Percentiles rank a stretch among this genome's conserved stretches.
Conservation (phyloP, 2,113 vertebrate species). For the Platichthys flesus region DNA sequence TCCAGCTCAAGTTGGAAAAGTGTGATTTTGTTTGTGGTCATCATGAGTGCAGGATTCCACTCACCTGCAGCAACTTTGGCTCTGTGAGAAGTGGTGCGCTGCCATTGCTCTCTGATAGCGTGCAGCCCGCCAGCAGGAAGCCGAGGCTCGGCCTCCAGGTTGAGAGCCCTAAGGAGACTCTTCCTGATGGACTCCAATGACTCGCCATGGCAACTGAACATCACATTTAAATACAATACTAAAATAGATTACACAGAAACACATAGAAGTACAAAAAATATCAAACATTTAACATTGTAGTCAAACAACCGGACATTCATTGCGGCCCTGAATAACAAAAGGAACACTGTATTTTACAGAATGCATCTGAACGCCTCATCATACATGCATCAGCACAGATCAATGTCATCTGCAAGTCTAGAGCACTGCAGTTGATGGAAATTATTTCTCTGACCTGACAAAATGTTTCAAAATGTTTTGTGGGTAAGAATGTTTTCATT, state of each 20-base stretch:
- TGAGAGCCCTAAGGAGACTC: slow-evolving; percentile 69
- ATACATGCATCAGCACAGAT: not conserved
- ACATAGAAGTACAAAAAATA: not conserved
- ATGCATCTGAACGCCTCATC: not conserved
- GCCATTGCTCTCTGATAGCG: slow-evolving; percentile 69
- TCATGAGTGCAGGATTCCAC: not conserved
- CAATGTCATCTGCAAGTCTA: no score
- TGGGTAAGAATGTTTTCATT: not conserved
- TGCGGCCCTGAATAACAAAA: not conserved
- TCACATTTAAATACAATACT: not conserved
- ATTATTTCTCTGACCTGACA: not conserved
- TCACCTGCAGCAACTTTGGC: slow-evolving; percentile 20
- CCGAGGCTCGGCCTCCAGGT: slow-evolving; percentile 72
- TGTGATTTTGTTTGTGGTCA: not conserved
- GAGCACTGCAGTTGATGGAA: not conserved
- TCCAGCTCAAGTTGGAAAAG: not conserved
- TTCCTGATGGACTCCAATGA: slow-evolving; percentile 64
- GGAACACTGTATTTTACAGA: not conserved
- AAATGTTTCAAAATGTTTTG: not conserved
- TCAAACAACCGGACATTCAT: not conserved
- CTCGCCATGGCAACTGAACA: slow-evolving; percentile 67
- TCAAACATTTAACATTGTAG: not conserved
- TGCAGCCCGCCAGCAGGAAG: slow-evolving; percentile 56
- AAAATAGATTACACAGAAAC: not conserved
- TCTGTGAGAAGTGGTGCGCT: not conserved